Evolutionary conservation across 2,797 vertebrate species (phyloP).

Genomic region (Euthynnus affinis): DNA sequence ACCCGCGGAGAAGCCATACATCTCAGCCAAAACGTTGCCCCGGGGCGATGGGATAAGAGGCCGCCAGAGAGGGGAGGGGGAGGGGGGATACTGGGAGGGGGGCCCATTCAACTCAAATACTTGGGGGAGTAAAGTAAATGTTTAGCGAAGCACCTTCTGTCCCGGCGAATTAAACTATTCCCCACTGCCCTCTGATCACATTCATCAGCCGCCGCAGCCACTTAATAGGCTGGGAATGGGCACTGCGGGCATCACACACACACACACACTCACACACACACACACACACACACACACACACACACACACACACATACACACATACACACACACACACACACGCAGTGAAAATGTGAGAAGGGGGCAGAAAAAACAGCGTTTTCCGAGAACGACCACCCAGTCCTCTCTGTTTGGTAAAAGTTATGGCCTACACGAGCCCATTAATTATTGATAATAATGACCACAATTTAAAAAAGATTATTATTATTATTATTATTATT

Average conservation of each 20-base stretch:
- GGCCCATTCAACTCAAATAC: conserved; percentile 85
- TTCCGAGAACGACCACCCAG: conserved; percentile 40
- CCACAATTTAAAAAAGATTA: background rate
- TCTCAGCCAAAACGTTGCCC: conserved; percentile 91
- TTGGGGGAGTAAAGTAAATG: conserved; percentile 88
- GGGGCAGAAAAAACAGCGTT: conserved; percentile 27
- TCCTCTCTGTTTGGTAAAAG: background rate
- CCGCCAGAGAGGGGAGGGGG: conserved; percentile 74
- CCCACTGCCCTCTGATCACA: conserved; percentile 86
- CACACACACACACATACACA: conserved; percentile 49
- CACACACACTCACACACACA: conserved; percentile 31
- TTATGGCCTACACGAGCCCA: background rate
- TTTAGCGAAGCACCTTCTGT: conserved; percentile 87
- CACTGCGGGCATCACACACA: conserved; percentile 73
- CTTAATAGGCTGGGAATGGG: conserved; percentile 84
- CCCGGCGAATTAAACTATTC: conserved; percentile 88
- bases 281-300: conserved; percentile 5
- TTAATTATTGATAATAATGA: background rate
- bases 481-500: background rate
- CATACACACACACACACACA: conserved; percentile 12
- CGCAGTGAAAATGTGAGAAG: conserved; percentile 12
- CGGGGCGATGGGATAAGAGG: conserved; percentile 87
- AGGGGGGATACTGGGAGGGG: conserved; percentile 39
- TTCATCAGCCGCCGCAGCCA: conserved; percentile 82
- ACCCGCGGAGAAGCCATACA: conserved; percentile 89